These are phyloP conservation scores for Chesias legatella DNA, from an alignment of 2,888 invertebrate genomes.

Conservation along the genomic window DNA sequence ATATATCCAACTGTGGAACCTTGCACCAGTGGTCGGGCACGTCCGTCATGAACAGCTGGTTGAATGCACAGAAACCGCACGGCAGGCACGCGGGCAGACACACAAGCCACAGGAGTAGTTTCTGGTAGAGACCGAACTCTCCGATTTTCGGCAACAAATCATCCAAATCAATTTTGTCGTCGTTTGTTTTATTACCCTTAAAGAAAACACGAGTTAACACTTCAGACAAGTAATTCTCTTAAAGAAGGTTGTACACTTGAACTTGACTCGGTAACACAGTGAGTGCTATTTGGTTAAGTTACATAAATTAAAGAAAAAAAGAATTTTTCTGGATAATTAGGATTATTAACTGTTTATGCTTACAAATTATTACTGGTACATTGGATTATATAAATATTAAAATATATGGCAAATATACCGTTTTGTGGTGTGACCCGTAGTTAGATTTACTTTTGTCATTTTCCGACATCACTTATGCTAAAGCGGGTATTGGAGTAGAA, in stretches of 20 bases:
- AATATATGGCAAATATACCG: constrained; percentile 43
- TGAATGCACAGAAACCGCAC: constrained; percentile 95
- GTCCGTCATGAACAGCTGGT: constrained; percentile 95
- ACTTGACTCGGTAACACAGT: no score
- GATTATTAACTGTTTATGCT: no score
- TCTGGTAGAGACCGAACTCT: constrained; percentile 94
- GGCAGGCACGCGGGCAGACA: constrained; percentile 94
- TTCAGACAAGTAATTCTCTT: neutral
- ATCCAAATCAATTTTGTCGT: constrained; percentile 86
- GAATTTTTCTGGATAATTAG: no score
- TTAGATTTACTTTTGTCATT: constrained; percentile 37
- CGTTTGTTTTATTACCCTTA: constrained; percentile 19
- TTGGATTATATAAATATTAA: neutral
- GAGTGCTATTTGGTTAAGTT: no score
- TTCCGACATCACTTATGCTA: constrained; percentile 44
- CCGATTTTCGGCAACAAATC: constrained; percentile 92
- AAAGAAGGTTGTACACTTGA: neutral
- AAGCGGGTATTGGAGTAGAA: constrained; percentile 19
- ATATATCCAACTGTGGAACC: constrained; percentile 82
- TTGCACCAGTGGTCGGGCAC: constrained; percentile 93
- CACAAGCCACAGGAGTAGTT: constrained; percentile 90
- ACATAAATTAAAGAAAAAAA: no score
- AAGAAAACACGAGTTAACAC: neutral
- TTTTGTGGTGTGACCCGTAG: constrained; percentile 47
- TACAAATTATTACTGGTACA: no score